Conservation (phyloP, 2,113 vertebrate genomes). For the Trichechus manatus region DNA sequence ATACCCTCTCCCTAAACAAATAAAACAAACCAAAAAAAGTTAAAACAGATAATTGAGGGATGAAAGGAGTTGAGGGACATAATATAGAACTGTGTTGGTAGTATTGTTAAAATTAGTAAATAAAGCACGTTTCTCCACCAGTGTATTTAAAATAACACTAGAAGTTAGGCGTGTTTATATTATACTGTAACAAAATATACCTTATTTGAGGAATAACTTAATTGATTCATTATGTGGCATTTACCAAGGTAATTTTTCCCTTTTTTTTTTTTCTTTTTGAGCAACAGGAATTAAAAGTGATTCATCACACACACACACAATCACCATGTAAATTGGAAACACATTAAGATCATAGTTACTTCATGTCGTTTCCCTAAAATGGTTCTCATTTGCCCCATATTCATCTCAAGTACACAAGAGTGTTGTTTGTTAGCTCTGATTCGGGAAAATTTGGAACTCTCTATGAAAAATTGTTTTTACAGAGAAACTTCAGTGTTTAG, state of each 20-base stretch:
- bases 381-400: slow-evolving; percentile 34
- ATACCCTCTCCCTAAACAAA: not conserved
- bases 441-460: not conserved
- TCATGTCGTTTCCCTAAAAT: slow-evolving; percentile 9
- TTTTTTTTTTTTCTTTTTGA: slow-evolving; percentile 60
- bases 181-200: not conserved
- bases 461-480: not conserved
- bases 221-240: slow-evolving; percentile 64
- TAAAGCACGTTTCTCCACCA: not conserved
- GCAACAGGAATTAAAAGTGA: slow-evolving; percentile 63
- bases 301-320: slow-evolving; percentile 21
- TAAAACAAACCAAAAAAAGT: not conserved
- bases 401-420: not conserved
- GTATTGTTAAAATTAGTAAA: not conserved
- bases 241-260: slow-evolving; percentile 55
- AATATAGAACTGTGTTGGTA: not conserved
- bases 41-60: not conserved
- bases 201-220: slow-evolving; percentile 61
- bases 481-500: not conserved
- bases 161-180: not conserved
- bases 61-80: not conserved
- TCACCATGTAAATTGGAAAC: slow-evolving; percentile 52
- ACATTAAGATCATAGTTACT: not conserved
- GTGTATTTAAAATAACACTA: not conserved
- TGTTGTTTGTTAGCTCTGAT: not conserved